These are phyloP conservation scores for Scomber japonicus DNA, from an alignment of 2,113 vertebrate genomes.

Conservation along the genomic window DNA sequence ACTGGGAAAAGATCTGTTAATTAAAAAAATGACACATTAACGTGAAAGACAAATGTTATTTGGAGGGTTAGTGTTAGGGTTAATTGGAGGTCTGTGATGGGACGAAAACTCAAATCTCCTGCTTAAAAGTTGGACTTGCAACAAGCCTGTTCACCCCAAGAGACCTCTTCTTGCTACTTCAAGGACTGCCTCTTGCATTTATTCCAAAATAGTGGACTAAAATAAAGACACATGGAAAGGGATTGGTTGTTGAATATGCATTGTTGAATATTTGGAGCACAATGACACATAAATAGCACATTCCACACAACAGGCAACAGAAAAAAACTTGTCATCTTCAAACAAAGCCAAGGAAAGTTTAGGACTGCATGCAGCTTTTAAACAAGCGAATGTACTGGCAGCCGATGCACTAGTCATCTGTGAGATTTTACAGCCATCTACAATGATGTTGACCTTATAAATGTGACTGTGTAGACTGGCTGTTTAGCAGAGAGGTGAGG, in stretches of 20 bases:
- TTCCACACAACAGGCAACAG: background rate
- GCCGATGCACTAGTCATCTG: slow-evolving; percentile 66
- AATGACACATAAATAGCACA: slow-evolving; percentile 6
- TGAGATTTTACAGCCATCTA: slow-evolving; percentile 74
- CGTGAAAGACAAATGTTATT: no score
- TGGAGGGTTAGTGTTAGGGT: no score
- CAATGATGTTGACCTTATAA: slow-evolving; percentile 77
- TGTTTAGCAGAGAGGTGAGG: slow-evolving; percentile 50
- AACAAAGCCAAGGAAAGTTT: slow-evolving; percentile 40
- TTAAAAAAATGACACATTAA: no score
- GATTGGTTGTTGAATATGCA: background rate
- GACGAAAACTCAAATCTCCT: no score
- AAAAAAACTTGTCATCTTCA: slow-evolving; percentile 8
- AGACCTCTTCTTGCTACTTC: no score
- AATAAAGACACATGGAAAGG: no score
- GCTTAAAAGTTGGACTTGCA: no score
- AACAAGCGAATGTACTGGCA: slow-evolving; percentile 55
- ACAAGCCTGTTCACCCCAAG: no score
- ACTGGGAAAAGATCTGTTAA: no score
- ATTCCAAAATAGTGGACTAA: no score
- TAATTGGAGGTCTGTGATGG: no score
- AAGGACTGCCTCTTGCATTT: no score
- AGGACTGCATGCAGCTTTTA: slow-evolving; percentile 49
- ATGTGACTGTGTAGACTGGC: slow-evolving; percentile 28
- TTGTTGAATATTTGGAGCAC: background rate